Conservation (phyloP, 2,797 vertebrate species). For the Neomorphus geoffroyi region DNA sequence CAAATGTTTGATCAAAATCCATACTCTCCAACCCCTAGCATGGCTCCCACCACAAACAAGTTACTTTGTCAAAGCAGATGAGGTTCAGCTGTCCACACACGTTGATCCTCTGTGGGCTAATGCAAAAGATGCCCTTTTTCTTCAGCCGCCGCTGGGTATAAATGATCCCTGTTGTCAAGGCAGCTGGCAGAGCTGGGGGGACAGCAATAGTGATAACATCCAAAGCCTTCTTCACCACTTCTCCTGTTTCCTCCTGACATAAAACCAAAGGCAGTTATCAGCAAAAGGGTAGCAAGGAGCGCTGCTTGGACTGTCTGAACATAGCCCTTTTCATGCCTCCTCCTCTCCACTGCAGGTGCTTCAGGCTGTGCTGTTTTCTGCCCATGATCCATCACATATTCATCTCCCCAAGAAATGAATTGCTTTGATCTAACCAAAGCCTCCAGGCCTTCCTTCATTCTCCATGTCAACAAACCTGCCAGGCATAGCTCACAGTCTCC, state of each 20-base stretch:
- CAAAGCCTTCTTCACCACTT: slow-evolving; percentile 79
- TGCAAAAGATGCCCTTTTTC: slow-evolving; percentile 81
- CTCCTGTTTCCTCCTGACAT: slow-evolving; percentile 66
- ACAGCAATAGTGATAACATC: slow-evolving; percentile 82
- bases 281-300: not conserved
- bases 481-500: not conserved
- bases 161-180: slow-evolving; percentile 81
- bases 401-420: not conserved
- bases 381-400: not conserved
- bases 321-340: not conserved
- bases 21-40: not conserved
- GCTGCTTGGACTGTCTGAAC: not conserved
- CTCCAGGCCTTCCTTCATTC: not conserved
- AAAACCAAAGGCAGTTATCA: not conserved
- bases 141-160: slow-evolving; percentile 80
- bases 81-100: slow-evolving; percentile 82
- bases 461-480: not conserved
- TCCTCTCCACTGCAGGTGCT: not conserved
- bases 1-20: not conserved
- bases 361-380: not conserved
- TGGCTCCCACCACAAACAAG: not conserved
- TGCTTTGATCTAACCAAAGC: not conserved
- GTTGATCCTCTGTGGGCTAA: slow-evolving; percentile 83
- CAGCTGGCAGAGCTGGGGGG: slow-evolving; percentile 80
- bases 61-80: slow-evolving; percentile 84